Percentiles rank a stretch among this genome's conserved stretches.
phyloP scores from a whole-genome alignment of 1,140 invertebrate species.

The Daktulosphaira vitifoliae region DNA sequence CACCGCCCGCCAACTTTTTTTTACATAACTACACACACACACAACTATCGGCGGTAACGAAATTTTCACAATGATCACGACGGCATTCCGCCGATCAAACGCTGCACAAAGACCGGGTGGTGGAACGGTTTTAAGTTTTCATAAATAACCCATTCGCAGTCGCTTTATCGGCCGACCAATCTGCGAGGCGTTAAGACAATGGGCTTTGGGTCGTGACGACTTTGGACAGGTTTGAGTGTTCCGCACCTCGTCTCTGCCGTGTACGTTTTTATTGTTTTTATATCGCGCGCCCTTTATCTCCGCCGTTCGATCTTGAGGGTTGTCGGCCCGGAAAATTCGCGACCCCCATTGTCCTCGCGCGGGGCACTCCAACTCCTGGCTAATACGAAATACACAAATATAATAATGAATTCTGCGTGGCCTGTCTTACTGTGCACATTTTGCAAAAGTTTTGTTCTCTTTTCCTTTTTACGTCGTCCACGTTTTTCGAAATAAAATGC shows the following conservation, averaged over 20 bases:
- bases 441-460: not conserved
- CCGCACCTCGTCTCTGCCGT: not conserved
- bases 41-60: too few species aligned
- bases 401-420: constrained; percentile 21
- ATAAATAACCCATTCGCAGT: constrained; percentile 21
- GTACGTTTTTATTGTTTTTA: constrained; percentile 30
- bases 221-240: constrained; percentile 30
- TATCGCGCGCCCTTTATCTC: constrained; percentile 11
- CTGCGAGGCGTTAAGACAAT: constrained; percentile 29
- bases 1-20: too few species aligned
- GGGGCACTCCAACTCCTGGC: too few species aligned
- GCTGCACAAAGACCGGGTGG: too few species aligned
- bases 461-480: not conserved
- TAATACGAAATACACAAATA: too few species aligned
- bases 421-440: too few species aligned
- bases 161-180: constrained; percentile 17
- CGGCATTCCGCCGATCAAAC: too few species aligned
- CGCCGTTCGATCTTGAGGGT: constrained; percentile 28
- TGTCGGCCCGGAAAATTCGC: constrained; percentile 32
- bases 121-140: constrained; percentile 24
- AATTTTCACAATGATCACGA: too few species aligned
- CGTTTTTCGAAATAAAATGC: constrained; percentile 12
- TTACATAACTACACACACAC: too few species aligned
- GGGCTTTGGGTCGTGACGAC: constrained; percentile 32
- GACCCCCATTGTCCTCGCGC: constrained; percentile 20